A percentile compares a stretch with the other conserved stretches of the same genome.
These are phyloP conservation scores for Chrysolina oricalcia DNA, from an alignment of 2,888 invertebrate species.

Conservation along the genomic window DNA sequence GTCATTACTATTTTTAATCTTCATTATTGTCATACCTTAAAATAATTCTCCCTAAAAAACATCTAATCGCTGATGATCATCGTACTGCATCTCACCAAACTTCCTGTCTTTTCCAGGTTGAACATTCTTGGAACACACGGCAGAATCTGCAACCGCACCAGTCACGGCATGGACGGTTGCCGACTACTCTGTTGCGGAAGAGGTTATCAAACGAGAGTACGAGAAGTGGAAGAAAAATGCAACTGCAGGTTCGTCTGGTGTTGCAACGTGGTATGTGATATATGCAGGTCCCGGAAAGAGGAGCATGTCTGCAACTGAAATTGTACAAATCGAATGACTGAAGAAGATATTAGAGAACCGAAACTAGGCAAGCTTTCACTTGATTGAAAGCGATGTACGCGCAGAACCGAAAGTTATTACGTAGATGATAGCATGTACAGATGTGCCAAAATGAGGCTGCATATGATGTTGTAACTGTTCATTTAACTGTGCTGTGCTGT, in stretches of 20 bases:
- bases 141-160: slow-evolving; percentile 88
- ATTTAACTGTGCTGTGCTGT: not conserved
- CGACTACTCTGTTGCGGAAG: slow-evolving; percentile 90
- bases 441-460: slow-evolving; percentile 29
- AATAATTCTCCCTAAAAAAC: too few species aligned
- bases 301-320: slow-evolving; percentile 89
- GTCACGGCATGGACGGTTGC: slow-evolving; percentile 90
- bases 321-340: slow-evolving; percentile 52
- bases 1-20: too few species aligned
- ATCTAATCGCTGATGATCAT: not conserved
- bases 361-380: not conserved
- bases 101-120: slow-evolving; percentile 74
- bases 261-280: slow-evolving; percentile 89
- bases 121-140: slow-evolving; percentile 89
- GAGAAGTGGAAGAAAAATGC: slow-evolving; percentile 90
- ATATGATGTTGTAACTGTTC: not conserved
- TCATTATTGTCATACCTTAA: too few species aligned
- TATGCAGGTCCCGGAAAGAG: slow-evolving; percentile 85
- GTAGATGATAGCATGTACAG: slow-evolving; percentile 13
- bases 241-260: slow-evolving; percentile 94
- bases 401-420: not conserved
- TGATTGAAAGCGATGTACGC: not conserved
- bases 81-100: too few species aligned
- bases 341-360: slow-evolving; percentile 30
- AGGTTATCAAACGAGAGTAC: slow-evolving; percentile 88